phyloP scores from a whole-genome alignment of 2,113 vertebrate genomes.

The Plectropomus leopardus region DNA sequence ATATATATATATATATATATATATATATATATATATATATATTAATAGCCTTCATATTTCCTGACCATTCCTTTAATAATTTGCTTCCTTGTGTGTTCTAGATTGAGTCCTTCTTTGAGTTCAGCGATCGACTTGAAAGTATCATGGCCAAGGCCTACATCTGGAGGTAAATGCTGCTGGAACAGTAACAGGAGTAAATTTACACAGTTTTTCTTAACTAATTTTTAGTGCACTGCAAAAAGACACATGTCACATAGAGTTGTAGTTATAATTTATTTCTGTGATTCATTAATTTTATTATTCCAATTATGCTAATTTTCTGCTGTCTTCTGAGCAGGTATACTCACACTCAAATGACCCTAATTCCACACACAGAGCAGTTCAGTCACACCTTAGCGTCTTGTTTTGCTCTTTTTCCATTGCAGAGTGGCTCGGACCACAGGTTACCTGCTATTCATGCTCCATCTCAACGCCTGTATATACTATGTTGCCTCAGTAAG shows the following conservation, averaged over 20 bases:
- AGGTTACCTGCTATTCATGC: constrained; percentile 90
- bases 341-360: not conserved
- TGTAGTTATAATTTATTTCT: too few relatives aligned
- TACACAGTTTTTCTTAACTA: not conserved
- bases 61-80: not conserved
- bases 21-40: fast-evolving
- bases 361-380: not conserved
- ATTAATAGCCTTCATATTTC: not conserved
- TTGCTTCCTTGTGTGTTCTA: constrained; percentile 24
- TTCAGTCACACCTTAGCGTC: fast-evolving
- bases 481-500: constrained; percentile 90
- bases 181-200: not conserved
- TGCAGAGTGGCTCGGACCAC: constrained; percentile 91
- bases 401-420: not conserved
- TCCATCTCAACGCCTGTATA: constrained; percentile 91
- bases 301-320: too few relatives aligned
- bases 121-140: constrained; percentile 92
- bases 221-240: not conserved
- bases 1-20: too few relatives aligned
- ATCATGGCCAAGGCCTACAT: constrained; percentile 92
- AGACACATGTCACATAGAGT: too few relatives aligned
- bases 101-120: constrained; percentile 91
- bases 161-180: constrained; percentile 86
- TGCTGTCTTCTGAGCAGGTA: too few relatives aligned
- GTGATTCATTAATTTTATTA: not conserved